Percentiles rank a stretch among this genome's conserved stretches.
phyloP scores from a whole-genome alignment of 2,888 invertebrate species.

The Brenthis hecate region DNA sequence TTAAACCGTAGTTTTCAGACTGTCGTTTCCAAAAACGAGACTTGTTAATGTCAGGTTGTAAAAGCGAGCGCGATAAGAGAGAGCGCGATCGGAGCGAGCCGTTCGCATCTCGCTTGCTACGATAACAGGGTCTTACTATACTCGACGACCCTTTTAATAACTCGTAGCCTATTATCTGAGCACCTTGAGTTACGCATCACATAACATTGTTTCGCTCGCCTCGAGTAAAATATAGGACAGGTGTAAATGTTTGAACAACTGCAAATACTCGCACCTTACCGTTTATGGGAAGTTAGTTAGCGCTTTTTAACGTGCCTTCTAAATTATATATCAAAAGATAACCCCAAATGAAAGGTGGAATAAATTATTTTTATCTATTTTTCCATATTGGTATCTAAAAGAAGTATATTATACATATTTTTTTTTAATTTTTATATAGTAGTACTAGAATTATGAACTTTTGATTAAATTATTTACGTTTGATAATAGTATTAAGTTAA shows the following conservation, averaged over 20 bases:
- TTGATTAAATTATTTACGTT: no score
- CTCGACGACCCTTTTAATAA: slow-evolving; percentile 71
- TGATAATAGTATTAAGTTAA: no score
- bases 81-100: slow-evolving; percentile 61
- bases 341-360: neutral
- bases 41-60: slow-evolving; percentile 72
- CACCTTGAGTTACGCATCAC: slow-evolving; percentile 63
- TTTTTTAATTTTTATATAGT: no score
- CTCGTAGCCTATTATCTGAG: slow-evolving; percentile 66
- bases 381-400: no score
- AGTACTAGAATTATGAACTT: no score
- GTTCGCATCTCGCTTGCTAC: slow-evolving; percentile 69
- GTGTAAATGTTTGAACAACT: slow-evolving; percentile 35
- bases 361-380: neutral
- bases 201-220: slow-evolving; percentile 47
- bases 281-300: slow-evolving; percentile 20
- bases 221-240: slow-evolving; percentile 42
- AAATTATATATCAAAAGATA: slow-evolving; percentile 9
- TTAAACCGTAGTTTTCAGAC: slow-evolving; percentile 67
- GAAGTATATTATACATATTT: neutral
- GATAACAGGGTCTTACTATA: slow-evolving; percentile 73
- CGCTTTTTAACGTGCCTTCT: slow-evolving; percentile 15
- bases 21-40: slow-evolving; percentile 74
- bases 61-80: slow-evolving; percentile 68
- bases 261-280: slow-evolving; percentile 26